These are phyloP conservation scores for Melanotaenia parkinsoni DNA, from an alignment of 2,797 vertebrate genomes.

Conservation along the genomic window DNA sequence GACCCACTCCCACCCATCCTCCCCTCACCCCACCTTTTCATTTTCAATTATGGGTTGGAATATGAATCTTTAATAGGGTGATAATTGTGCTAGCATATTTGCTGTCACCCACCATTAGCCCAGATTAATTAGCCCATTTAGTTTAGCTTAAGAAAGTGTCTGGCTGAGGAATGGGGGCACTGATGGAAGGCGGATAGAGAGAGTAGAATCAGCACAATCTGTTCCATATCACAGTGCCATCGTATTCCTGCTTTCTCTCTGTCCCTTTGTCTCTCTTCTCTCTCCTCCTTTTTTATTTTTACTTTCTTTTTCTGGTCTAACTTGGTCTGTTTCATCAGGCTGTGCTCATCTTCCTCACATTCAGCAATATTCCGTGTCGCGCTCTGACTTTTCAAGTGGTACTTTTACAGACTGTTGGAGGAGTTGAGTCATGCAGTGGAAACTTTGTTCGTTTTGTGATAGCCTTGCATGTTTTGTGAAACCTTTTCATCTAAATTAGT, in stretches of 20 bases:
- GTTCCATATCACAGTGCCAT: constrained; percentile 72
- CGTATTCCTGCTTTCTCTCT: constrained; percentile 51
- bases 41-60: constrained; percentile 83
- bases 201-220: constrained; percentile 81
- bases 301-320: constrained; percentile 34
- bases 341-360: constrained; percentile 32
- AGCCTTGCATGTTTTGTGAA: neutral
- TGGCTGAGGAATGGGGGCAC: constrained; percentile 81
- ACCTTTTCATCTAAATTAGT: neutral
- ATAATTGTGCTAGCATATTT: constrained; percentile 89
- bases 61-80: constrained; percentile 87
- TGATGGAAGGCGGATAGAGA: constrained; percentile 70
- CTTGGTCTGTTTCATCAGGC: constrained; percentile 46
- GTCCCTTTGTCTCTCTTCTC: constrained; percentile 26
- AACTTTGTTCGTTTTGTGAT: constrained; percentile 42
- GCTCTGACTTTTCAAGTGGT: constrained; percentile 34
- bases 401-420: constrained; percentile 18
- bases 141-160: constrained; percentile 85
- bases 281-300: constrained; percentile 16
- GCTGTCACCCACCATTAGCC: constrained; percentile 88
- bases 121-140: constrained; percentile 88
- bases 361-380: constrained; percentile 40
- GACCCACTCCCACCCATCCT: constrained; percentile 60
- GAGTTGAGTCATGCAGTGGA: constrained; percentile 20
- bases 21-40: constrained; percentile 72